These are phyloP conservation scores for Porites divaricata DNA, from an alignment of 92 coral and sea anemone genomes.

Conservation along the genomic window DNA sequence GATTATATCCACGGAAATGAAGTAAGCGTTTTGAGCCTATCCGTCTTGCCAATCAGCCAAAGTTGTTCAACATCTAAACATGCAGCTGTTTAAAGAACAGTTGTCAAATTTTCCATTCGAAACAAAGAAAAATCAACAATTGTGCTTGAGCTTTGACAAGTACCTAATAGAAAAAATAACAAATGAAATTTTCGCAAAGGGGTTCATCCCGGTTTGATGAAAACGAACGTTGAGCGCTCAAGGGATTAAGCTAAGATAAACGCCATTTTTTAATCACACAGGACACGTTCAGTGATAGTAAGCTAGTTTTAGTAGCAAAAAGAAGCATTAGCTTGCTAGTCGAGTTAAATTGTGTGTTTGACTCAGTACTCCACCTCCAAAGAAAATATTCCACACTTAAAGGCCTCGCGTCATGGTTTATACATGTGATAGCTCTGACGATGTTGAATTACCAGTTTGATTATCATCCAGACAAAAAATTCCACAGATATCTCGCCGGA, in stretches of 20 bases:
- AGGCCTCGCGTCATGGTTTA: background rate
- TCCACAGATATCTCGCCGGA: constrained; percentile 4
- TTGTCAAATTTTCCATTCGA: constrained; percentile 11
- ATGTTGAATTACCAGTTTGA: background rate
- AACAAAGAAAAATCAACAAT: background rate
- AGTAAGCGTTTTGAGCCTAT: no score
- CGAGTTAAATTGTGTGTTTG: no score
- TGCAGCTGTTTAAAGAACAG: background rate
- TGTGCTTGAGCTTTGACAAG: background rate
- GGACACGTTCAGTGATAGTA: background rate
- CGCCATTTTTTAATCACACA: no score
- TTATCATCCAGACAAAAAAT: background rate
- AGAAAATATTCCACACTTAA: background rate
- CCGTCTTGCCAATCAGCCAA: background rate
- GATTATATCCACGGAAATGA: no score
- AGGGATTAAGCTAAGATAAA: no score
- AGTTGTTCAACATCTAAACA: background rate
- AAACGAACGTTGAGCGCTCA: background rate
- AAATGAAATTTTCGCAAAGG: no score
- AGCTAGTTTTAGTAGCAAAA: background rate
- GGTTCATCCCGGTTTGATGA: background rate
- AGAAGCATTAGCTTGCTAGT: no score
- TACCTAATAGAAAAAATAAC: background rate
- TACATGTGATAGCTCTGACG: background rate
- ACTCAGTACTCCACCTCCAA: background rate